Base-by-base conservation (phyloP, 2,113 vertebrate species). In the Burhinus oedicnemus region DNA sequence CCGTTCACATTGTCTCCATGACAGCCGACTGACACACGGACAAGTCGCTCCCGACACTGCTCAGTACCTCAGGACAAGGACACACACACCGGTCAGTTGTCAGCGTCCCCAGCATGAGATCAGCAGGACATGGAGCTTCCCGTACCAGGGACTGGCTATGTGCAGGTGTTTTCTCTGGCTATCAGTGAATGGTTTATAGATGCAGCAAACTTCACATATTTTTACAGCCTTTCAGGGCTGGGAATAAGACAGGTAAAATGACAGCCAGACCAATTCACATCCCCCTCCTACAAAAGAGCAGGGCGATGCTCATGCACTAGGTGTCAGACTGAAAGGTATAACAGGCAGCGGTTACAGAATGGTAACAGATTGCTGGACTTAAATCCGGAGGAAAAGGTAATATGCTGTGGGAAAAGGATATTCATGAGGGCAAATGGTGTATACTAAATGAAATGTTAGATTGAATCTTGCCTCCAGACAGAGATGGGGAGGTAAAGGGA, bases 31-130 rank as follows among this genome's bases (percentile, higher is more conserved):
- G 34, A 78, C 34, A 45, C 34, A 18, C 22, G 8, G 61, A 29
- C 3, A 3, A 85, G 72, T 32, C 42, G 25, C 42, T 72, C 38
- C 22, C 0, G 5, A 38, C 36, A 18, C 34, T 18, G 51, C 26
- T 77, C 21, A 76, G 57, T 32, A 34, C 49, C 34, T 66, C 29
- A 26, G 38, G 47, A 47, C 57, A 40, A 47, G 27, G 77, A 17
- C 14, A 51, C 13, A 20, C 27, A 19, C 51, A 26, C 25, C 0
- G 1, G 12, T 58, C 54, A 44, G 40, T 18, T 21, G 13, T 9
- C 71, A 47, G 45, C 2, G 0, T 26, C 34, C 44, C 60, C 70
- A 57, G 0, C 9, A 12, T 0, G 1, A 60, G 32, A 55, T 34
- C 87, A 30, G 29, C 9, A 79, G 68, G 34, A 70, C 42, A 15